A percentile compares a stretch with the other conserved stretches of the same genome.
Evolutionary conservation across 2,113 vertebrate genomes (phyloP).

Genomic region (Donacobius atricapilla): DNA sequence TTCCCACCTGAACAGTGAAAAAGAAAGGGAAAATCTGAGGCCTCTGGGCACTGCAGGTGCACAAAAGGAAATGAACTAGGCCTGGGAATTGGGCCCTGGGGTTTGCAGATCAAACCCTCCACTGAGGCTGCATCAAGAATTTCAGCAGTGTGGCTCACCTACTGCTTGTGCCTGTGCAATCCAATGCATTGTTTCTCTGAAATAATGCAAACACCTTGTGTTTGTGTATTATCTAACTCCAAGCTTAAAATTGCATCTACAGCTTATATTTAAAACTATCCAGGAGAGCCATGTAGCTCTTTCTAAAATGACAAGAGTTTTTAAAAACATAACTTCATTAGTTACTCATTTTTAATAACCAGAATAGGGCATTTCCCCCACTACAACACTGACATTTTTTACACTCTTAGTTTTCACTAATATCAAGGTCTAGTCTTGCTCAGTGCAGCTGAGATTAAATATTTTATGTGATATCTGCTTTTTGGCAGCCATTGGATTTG

Average conservation of each 20-base stretch:
- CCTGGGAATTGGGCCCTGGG: conserved; percentile 5
- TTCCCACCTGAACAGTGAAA: conserved; percentile 6
- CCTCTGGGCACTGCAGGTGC: not conserved
- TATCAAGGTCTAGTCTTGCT: conserved; percentile 29
- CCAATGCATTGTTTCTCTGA: not conserved
- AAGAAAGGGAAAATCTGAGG: conserved; percentile 32
- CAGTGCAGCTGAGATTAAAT: conserved; percentile 52
- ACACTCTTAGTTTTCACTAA: conserved; percentile 52
- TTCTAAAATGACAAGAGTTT: not conserved
- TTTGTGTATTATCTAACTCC: not conserved
- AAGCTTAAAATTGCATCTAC: conserved; percentile 12
- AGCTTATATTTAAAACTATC: conserved; percentile 37
- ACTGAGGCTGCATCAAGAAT: conserved; percentile 29
- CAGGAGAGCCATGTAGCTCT: not conserved
- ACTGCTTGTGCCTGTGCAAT: conserved; percentile 2
- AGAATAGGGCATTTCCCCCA: not conserved
- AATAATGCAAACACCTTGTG: conserved; percentile 9
- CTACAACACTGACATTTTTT: conserved; percentile 7
- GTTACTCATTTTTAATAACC: conserved; percentile 43
- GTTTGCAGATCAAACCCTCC: conserved; percentile 29
- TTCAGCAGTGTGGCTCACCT: not conserved
- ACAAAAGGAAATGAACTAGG: conserved; percentile 6
- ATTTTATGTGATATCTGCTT: conserved; percentile 63
- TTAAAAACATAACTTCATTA: conserved; percentile 1
- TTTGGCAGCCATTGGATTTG: conserved; percentile 64